phyloP scores from a whole-genome alignment of 2,797 vertebrate genomes.

The Chelmon rostratus region DNA sequence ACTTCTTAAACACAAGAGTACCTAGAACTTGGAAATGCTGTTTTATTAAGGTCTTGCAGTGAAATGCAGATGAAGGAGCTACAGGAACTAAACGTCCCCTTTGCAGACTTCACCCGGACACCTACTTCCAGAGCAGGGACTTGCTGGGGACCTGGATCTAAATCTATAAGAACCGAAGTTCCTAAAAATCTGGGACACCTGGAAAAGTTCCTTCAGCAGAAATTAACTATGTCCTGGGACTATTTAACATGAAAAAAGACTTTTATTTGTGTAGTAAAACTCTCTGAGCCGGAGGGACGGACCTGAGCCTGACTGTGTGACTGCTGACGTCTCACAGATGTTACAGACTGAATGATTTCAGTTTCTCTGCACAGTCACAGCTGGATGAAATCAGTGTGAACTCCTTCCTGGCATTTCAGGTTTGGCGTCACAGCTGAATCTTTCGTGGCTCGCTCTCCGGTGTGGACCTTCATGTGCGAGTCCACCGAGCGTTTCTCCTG shows the following conservation, averaged over 20 bases:
- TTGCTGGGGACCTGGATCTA: neutral
- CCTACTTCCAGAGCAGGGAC: neutral
- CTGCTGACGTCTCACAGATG: neutral
- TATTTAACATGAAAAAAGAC: neutral
- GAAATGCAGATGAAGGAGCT: neutral
- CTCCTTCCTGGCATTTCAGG: slow-evolving; percentile 44
- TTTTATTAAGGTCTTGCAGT: neutral
- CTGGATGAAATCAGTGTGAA: slow-evolving; percentile 54
- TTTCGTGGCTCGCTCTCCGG: slow-evolving; percentile 29
- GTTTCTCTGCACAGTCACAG: slow-evolving; percentile 42
- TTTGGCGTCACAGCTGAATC: neutral
- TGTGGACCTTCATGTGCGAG: slow-evolving; percentile 75
- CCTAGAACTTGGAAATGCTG: neutral
- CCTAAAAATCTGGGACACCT: neutral
- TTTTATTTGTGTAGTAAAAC: neutral
- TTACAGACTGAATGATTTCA: neutral
- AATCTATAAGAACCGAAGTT: neutral
- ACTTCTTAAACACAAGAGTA: neutral
- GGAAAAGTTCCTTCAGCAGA: neutral
- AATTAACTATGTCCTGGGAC: too few species aligned
- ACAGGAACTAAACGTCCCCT: neutral
- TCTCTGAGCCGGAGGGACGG: neutral
- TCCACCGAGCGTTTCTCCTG: slow-evolving; percentile 78
- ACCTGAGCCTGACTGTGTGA: neutral
- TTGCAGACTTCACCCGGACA: neutral